These are phyloP conservation scores for Muraenolepis orangiensis DNA, from an alignment of 2,797 vertebrate species.

Conservation along the genomic window DNA sequence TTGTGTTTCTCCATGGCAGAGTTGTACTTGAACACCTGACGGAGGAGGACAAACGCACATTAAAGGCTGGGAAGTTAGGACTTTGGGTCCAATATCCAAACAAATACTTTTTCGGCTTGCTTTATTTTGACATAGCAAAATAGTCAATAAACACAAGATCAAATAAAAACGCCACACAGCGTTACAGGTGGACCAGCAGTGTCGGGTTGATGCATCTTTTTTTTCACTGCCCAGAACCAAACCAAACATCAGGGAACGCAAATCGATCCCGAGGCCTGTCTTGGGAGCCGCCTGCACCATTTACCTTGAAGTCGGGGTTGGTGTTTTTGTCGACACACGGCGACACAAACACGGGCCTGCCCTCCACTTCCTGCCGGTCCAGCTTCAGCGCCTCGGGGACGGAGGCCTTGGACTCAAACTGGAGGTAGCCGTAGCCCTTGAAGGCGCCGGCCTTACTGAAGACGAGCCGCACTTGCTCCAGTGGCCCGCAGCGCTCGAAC, in stretches of 20 bases:
- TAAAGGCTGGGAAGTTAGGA: not conserved
- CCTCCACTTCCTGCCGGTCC: constrained; percentile 83
- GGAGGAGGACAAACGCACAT: not conserved
- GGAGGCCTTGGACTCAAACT: constrained; percentile 78
- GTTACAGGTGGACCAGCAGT: not conserved
- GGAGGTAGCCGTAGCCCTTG: constrained; percentile 90
- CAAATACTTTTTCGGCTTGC: not conserved
- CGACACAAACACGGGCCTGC: constrained; percentile 95
- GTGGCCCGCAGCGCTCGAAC: constrained; percentile 83
- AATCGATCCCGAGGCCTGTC: too few relatives aligned
- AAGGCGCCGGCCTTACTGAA: constrained; percentile 83
- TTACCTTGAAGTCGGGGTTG: constrained; percentile 94
- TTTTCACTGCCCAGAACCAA: not conserved
- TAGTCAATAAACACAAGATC: not conserved
- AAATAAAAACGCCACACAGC: not conserved
- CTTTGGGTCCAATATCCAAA: not conserved
- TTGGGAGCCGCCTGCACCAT: not conserved
- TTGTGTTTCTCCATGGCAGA: constrained; percentile 92
- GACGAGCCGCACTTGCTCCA: constrained; percentile 80
- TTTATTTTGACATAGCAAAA: not conserved
- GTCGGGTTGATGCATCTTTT: not conserved
- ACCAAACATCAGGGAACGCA: too few relatives aligned
- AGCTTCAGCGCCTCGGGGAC: constrained; percentile 81
- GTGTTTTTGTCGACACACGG: constrained; percentile 95
- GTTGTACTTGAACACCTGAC: constrained; percentile 92